A percentile compares a stretch with the other conserved stretches of the same genome.
Evolutionary conservation across 2,113 vertebrate species (phyloP).

Genomic region (Callionymus lyra): DNA sequence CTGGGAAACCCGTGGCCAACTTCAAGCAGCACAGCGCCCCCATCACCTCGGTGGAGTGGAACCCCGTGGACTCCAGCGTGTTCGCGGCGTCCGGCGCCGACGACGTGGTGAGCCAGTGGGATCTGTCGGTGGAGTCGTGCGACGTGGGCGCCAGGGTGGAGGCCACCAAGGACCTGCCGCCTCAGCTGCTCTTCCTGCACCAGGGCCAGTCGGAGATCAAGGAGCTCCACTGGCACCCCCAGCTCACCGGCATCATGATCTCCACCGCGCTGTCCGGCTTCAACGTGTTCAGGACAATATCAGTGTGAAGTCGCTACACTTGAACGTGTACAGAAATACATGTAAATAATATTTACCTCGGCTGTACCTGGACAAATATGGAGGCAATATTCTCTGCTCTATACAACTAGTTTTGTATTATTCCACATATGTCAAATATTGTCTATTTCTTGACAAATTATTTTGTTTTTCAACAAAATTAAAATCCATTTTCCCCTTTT

Average conservation of each 20-base stretch:
- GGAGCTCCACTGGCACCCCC: conserved; percentile 87
- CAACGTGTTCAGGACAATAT: conserved; percentile 84
- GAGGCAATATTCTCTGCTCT: neutral
- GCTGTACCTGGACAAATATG: neutral
- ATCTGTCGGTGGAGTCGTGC: conserved; percentile 78
- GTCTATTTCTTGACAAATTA: conserved; percentile 8
- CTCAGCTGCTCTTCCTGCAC: conserved; percentile 84
- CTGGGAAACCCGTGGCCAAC: conserved; percentile 72
- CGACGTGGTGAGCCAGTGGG: conserved; percentile 84
- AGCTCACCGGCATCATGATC: conserved; percentile 73
- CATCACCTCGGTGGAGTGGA: conserved; percentile 85
- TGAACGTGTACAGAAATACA: neutral
- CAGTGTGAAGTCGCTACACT: conserved; percentile 49
- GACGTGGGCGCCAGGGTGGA: conserved; percentile 62
- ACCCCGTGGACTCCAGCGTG: conserved; percentile 77
- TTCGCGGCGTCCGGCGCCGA: conserved; percentile 79
- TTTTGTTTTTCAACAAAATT: too few relatives aligned
- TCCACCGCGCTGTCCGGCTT: conserved; percentile 82
- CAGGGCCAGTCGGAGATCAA: conserved; percentile 86
- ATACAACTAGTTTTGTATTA: too few relatives aligned
- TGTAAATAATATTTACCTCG: neutral
- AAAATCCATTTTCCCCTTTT: too few relatives aligned
- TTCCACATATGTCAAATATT: neutral
- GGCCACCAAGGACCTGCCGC: conserved; percentile 68
- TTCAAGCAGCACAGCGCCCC: conserved; percentile 87